Percentiles rank a stretch among this genome's conserved stretches.
phyloP scores from a whole-genome alignment of 1,140 invertebrate genomes.

The Eubasilissa regina region DNA sequence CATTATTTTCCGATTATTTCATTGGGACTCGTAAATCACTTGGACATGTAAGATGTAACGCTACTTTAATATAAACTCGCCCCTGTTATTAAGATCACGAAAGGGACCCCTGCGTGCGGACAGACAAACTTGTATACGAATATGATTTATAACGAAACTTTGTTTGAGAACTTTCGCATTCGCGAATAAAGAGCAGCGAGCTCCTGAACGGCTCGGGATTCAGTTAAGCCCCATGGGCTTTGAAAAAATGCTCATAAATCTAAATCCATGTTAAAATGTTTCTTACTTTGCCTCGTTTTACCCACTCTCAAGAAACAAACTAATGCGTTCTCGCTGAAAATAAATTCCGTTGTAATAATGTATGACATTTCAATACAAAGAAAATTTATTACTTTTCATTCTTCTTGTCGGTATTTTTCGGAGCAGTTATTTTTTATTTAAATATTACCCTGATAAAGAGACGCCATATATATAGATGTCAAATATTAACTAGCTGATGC shows the following conservation, averaged over 20 bases:
- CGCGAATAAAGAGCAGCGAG: slow-evolving; percentile 8
- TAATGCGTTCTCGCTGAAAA: slow-evolving; percentile 25
- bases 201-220: slow-evolving; percentile 5
- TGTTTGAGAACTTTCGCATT: slow-evolving; percentile 11
- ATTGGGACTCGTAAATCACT: slow-evolving; percentile 3
- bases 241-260: slow-evolving; percentile 35
- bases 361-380: too few relatives aligned
- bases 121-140: slow-evolving; percentile 22
- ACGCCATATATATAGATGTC: too few relatives aligned
- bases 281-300: slow-evolving; percentile 4
- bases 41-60: background rate
- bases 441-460: too few relatives aligned
- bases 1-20: too few relatives aligned
- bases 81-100: slow-evolving; percentile 18
- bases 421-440: too few relatives aligned
- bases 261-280: slow-evolving; percentile 36
- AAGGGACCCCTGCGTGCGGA: slow-evolving; percentile 11
- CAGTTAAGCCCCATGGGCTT: slow-evolving; percentile 8
- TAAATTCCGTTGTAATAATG: background rate
- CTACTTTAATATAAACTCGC: background rate
- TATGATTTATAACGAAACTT: slow-evolving; percentile 38
- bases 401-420: too few relatives aligned
- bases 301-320: background rate
- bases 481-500: too few relatives aligned
- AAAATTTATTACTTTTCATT: too few relatives aligned